Base-by-base conservation (phyloP, 2,888 invertebrate species). In the Cephalotes varians region DNA sequence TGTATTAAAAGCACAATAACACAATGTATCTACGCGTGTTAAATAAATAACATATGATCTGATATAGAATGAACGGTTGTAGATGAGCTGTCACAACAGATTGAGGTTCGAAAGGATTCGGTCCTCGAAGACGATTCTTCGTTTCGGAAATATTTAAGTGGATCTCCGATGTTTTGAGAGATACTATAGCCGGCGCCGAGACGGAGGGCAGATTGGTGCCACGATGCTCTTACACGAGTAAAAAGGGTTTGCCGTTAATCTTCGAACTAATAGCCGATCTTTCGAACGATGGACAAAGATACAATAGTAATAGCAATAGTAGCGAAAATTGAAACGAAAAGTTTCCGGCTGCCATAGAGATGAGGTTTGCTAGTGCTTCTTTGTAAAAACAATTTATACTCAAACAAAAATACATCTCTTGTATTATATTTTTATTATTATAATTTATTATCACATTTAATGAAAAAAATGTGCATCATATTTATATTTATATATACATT, bases 131-230 rank as follows among this genome's bases (percentile, higher is more conserved):
- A 79, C 83, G 85, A 84, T 87, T 85, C 80, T 86, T 28, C 90
- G 92, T 92, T 81, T 93, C 91, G 77, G 90, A 93, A 93, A 93
- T 92, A 92, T 93, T 93, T 92, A 92, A 93, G 91, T 93, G 91
- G 91, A 92, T 92, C 91, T 91, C 40, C 77, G 93, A 93, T 93
- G 91, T 91, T 93, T 91, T 85, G 72, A 86, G 56, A 92, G 93
- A 93, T 93, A 93, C 84, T 87, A 89, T 58, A 72, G 69, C 28
- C 79, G 67, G 44, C 64, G 69, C 51, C 60, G 34, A 28, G 64
- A 54, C 37, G 69, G 65, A 58, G 56, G 71, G 74, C 76, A 85
- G 86, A 89, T 87, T 81, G 77, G 72, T 76, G 72, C 21, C 79
- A 71, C 82, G 86, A 89, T 85, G 73, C 69, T 44, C 73, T 83